A percentile compares a stretch with the other conserved stretches of the same genome.
Conservation (phyloP, 1,140 invertebrate species). For the Andricus grossulariae region DNA sequence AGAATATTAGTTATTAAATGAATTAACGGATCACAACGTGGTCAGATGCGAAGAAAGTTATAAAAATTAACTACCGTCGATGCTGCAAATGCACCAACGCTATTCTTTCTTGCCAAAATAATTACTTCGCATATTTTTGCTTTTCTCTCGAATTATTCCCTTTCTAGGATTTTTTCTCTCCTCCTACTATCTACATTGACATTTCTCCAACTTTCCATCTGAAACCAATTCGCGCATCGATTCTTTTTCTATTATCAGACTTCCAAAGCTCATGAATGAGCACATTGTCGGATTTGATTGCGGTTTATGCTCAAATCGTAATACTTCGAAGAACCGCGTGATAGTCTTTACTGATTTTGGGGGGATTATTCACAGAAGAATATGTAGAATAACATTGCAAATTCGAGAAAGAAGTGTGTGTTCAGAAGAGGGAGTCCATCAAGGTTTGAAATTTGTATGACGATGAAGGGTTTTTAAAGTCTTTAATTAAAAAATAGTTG, state of each 20-base stretch:
- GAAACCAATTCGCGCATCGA: background rate
- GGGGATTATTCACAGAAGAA: background rate
- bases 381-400: background rate
- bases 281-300: constrained; percentile 1
- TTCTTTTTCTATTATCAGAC: background rate
- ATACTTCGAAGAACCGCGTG: constrained; percentile 13
- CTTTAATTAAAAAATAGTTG: no score
- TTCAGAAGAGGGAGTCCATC: constrained; percentile 1
- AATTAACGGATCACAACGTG: constrained; percentile 50
- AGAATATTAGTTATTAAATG: constrained; percentile 53
- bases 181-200: constrained; percentile 35
- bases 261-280: background rate
- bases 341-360: background rate
- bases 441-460: background rate
- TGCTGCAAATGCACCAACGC: constrained; percentile 61
- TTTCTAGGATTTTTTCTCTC: constrained; percentile 24
- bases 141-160: constrained; percentile 24
- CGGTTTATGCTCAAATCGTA: constrained; percentile 22
- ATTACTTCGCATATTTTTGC: constrained; percentile 32
- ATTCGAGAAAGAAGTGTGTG: background rate
- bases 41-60: constrained; percentile 45
- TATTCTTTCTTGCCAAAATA: constrained; percentile 42
- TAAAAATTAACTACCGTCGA: constrained; percentile 60
- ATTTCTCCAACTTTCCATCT: background rate
- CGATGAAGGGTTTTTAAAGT: background rate